Evolutionary conservation across 2,888 invertebrate species (phyloP).

Genomic region (Megalurothrips usitatus): DNA sequence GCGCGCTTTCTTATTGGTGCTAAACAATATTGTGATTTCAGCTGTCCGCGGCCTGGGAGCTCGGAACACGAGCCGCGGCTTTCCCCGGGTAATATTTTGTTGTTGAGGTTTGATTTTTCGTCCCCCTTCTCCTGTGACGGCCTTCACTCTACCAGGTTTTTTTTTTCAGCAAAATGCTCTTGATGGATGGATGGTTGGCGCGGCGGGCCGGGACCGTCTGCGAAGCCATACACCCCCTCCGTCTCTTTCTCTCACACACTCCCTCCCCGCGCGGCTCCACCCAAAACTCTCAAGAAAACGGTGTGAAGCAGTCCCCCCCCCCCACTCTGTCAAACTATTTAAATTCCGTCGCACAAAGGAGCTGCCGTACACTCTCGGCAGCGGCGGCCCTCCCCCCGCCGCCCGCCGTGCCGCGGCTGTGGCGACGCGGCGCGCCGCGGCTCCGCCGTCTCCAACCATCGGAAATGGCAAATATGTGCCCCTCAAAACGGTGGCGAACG

Average conservation of each 20-base stretch:
- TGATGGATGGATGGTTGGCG: not conserved
- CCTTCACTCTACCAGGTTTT: not conserved
- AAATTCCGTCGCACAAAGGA: conserved; percentile 12
- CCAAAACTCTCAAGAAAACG: not conserved
- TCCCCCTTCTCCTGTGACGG: not conserved
- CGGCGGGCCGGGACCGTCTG: not conserved
- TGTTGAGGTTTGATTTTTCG: not conserved
- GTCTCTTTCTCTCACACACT: not conserved
- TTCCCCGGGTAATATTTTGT: too few species aligned
- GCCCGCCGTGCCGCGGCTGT: not conserved
- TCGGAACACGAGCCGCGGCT: too few species aligned
- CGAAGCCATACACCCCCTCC: not conserved
- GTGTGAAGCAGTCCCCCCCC: not conserved
- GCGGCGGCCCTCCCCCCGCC: not conserved
- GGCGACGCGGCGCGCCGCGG: too few species aligned
- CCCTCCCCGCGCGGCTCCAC: not conserved
- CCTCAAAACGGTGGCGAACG: too few species aligned
- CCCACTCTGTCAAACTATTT: not conserved
- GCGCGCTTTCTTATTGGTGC: too few species aligned
- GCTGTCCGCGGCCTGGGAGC: too few species aligned
- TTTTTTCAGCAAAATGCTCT: not conserved
- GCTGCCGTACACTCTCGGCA: not conserved
- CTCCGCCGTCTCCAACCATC: too few species aligned
- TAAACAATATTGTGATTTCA: too few species aligned
- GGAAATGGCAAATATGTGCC: too few species aligned